Percentiles rank a stretch among this genome's conserved stretches.
Conservation (phyloP, 1,140 invertebrate genomes). For the Myzus persicae region DNA sequence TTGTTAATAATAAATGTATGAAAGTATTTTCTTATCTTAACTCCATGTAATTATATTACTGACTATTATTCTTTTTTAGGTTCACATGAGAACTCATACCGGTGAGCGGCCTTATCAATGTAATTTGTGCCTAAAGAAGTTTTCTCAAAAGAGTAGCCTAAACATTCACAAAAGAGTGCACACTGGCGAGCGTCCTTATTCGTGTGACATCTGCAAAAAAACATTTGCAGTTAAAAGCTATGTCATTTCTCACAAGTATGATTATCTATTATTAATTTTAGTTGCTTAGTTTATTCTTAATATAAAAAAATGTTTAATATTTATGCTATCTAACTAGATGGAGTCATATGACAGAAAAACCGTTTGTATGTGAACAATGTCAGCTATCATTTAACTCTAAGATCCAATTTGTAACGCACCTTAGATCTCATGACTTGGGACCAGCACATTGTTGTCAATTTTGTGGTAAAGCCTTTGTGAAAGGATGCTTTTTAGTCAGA, state of each 20-base stretch:
- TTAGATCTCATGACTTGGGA: constrained; percentile 73
- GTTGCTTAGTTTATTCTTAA: not conserved
- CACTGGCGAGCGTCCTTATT: constrained; percentile 72
- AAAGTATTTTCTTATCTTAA: not conserved
- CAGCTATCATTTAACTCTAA: constrained; percentile 76
- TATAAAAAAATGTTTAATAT: not conserved
- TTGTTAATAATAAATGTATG: not conserved
- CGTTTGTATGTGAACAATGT: constrained; percentile 75
- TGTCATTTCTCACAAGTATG: constrained; percentile 74
- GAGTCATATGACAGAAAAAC: constrained; percentile 78
- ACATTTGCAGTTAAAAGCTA: constrained; percentile 81
- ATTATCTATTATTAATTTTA: constrained; percentile 1
- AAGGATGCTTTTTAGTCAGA: constrained; percentile 79
- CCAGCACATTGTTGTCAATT: constrained; percentile 76
- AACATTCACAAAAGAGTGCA: constrained; percentile 63
- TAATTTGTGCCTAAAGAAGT: constrained; percentile 62
- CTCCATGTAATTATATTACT: not conserved
- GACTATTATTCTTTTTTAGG: constrained; percentile 43
- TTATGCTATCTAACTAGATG: constrained; percentile 66
- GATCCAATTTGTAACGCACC: constrained; percentile 76
- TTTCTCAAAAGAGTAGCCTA: constrained; percentile 63
- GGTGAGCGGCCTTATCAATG: constrained; percentile 62
- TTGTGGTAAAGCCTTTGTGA: constrained; percentile 76
- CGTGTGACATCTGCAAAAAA: constrained; percentile 79
- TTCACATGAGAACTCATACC: constrained; percentile 61